Conservation (phyloP, 2,888 invertebrate genomes). For the Zaprionus lineosus region DNA sequence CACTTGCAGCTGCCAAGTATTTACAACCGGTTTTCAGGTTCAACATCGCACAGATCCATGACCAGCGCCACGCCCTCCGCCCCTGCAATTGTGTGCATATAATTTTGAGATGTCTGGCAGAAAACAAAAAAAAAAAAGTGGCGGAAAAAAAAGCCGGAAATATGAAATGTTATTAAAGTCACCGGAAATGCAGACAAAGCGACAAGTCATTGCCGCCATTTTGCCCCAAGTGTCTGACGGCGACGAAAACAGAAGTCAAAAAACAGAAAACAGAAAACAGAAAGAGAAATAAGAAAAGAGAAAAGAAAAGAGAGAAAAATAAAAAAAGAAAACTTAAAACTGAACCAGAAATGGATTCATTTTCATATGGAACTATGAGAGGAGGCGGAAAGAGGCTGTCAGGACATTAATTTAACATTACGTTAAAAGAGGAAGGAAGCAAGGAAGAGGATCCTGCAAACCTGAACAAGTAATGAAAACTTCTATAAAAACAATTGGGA, state of each 20-base stretch:
- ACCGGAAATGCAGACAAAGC: conserved; percentile 74
- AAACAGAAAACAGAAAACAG: conserved; percentile 25
- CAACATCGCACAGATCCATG: conserved; percentile 33
- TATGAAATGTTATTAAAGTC: conserved; percentile 70
- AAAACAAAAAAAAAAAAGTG: conserved; percentile 2
- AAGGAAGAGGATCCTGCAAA: too few species aligned
- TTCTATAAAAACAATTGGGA: too few species aligned
- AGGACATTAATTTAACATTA: too few species aligned
- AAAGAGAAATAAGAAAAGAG: conserved; percentile 44
- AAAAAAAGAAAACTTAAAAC: too few species aligned
- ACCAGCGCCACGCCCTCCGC: neutral
- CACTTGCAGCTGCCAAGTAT: neutral
- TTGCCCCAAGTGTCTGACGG: conserved; percentile 62
- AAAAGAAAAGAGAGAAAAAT: conserved; percentile 13
- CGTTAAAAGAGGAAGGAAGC: too few species aligned
- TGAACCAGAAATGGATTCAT: too few species aligned
- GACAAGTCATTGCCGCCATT: conserved; percentile 65
- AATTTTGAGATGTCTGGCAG: conserved; percentile 15
- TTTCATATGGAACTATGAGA: too few species aligned
- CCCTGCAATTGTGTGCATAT: conserved; percentile 28
- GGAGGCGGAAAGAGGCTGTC: too few species aligned
- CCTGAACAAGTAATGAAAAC: too few species aligned
- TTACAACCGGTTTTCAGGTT: conserved; percentile 26
- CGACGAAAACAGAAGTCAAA: conserved; percentile 10
- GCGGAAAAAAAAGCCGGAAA: conserved; percentile 16